These are phyloP conservation scores for Microcaecilia unicolor DNA, from an alignment of 2,797 vertebrate species.

Conservation along the genomic window DNA sequence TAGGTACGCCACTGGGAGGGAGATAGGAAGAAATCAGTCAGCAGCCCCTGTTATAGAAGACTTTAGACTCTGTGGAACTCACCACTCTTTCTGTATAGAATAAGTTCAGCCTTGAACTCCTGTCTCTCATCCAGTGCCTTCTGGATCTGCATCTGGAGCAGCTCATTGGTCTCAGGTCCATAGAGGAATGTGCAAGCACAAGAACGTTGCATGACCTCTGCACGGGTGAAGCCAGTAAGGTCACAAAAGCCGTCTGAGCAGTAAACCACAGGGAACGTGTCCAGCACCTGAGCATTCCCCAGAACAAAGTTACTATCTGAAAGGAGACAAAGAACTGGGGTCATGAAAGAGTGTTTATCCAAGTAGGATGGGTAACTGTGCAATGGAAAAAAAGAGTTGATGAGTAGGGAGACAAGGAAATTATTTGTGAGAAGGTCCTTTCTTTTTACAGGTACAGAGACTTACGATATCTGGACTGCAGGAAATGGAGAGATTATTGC, in stretches of 20 bases:
- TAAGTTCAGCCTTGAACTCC: constrained; percentile 47
- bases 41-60: background rate
- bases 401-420: too few species aligned
- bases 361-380: too few species aligned
- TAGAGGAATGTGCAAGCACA: constrained; percentile 53
- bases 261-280: constrained; percentile 51
- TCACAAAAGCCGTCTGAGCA: constrained; percentile 60
- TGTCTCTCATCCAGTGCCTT: constrained; percentile 45
- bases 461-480: too few species aligned
- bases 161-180: constrained; percentile 46
- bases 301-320: constrained; percentile 56
- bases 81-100: constrained; percentile 52
- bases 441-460: too few species aligned
- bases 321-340: constrained; percentile 10
- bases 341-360: too few species aligned
- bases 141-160: constrained; percentile 42
- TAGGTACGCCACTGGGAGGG: too few species aligned
- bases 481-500: too few species aligned
- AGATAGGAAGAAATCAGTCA: background rate
- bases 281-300: constrained; percentile 49
- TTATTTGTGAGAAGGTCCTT: too few species aligned
- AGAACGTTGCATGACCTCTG: constrained; percentile 54
- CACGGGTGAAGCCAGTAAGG: constrained; percentile 53
- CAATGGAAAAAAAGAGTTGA: too few species aligned
- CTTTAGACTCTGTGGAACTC: constrained; percentile 3